Evolutionary conservation across 2,113 vertebrate genomes (phyloP).

Genomic region (Clarias magur): DNA sequence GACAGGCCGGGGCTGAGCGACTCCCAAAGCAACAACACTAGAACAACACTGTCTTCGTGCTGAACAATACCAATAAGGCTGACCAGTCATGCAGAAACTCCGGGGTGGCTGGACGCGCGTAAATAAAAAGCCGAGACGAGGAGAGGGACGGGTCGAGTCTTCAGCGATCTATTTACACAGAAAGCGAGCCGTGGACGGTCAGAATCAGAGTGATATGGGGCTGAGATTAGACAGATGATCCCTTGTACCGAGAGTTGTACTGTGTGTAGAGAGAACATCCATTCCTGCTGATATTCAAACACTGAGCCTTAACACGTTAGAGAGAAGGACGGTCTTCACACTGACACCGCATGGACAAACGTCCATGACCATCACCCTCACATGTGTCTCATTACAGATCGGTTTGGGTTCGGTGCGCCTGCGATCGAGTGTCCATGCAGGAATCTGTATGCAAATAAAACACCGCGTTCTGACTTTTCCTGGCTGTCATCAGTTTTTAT

Average conservation of each 20-base stretch:
- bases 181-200: conserved; percentile 31
- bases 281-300: too few species aligned
- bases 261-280: too few species aligned
- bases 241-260: not conserved
- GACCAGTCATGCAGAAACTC: conserved; percentile 47
- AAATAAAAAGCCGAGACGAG: conserved; percentile 31
- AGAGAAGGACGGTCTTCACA: too few species aligned
- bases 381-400: too few species aligned
- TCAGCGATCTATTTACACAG: conserved; percentile 42
- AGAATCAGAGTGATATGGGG: conserved; percentile 36
- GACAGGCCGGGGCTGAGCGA: conserved; percentile 1
- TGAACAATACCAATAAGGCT: conserved; percentile 54
- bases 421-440: too few species aligned
- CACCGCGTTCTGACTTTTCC: too few species aligned
- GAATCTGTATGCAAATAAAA: too few species aligned
- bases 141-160: conserved; percentile 2
- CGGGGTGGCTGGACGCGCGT: conserved; percentile 22
- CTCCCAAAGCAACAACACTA: conserved; percentile 33
- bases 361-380: too few species aligned
- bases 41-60: conserved; percentile 49
- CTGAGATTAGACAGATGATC: conserved; percentile 17
- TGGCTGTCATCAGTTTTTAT: too few species aligned
- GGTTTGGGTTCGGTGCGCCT: too few species aligned
- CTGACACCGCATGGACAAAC: too few species aligned
- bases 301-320: too few species aligned